Evolutionary conservation across 2,113 vertebrate genomes (phyloP).

Genomic region (Melanerpes formicivorus): DNA sequence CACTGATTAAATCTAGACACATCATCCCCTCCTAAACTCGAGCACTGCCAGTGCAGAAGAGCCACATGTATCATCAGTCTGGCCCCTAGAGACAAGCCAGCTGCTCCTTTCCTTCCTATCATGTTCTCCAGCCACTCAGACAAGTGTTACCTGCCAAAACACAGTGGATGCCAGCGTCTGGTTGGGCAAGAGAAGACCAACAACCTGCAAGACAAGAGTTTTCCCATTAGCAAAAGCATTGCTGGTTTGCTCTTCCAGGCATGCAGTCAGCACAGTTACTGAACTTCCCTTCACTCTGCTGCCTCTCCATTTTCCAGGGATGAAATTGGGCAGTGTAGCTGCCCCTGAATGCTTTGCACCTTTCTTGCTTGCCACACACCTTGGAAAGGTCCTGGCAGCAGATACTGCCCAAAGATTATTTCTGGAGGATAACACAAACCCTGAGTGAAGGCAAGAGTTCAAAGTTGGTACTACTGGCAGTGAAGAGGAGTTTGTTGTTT

Average conservation of each 20-base stretch:
- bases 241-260: not conserved
- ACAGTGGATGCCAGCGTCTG: conserved; percentile 90
- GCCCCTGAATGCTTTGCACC: not conserved
- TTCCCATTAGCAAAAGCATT: not conserved
- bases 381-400: not conserved
- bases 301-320: not conserved
- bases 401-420: not conserved
- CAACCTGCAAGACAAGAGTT: conserved; percentile 80
- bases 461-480: not conserved
- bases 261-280: not conserved
- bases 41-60: accelerated
- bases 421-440: not conserved
- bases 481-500: not conserved
- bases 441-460: not conserved
- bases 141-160: conserved; percentile 89
- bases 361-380: not conserved
- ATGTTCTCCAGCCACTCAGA: not conserved
- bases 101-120: not conserved
- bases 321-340: not conserved
- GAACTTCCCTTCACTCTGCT: not conserved
- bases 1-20: not conserved
- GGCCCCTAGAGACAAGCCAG: not conserved
- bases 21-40: not conserved
- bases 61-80: accelerated
- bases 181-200: conserved; percentile 94